Evolutionary conservation across 2,113 vertebrate genomes (phyloP).

Genomic region (Calonectris borealis): DNA sequence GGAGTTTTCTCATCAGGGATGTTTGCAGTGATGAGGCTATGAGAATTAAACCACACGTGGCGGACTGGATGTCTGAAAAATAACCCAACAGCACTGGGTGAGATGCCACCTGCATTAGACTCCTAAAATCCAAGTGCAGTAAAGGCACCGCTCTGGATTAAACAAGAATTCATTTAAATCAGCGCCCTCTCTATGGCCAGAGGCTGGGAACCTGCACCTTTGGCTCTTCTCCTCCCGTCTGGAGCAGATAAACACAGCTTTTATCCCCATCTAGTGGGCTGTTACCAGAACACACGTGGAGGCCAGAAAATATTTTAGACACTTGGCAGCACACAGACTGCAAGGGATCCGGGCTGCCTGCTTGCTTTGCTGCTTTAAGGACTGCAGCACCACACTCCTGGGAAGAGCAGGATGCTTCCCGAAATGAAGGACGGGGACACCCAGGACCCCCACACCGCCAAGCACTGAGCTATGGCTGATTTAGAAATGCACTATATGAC

Average conservation of each 20-base stretch:
- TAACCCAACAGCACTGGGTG: not conserved
- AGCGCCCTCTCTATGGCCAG: fast-evolving
- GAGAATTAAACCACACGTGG: conserved; percentile 81
- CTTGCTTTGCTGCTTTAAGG: not conserved
- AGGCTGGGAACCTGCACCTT: not conserved
- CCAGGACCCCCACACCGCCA: not conserved
- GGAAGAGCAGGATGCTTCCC: not conserved
- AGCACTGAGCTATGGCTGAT: not conserved
- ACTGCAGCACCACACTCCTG: not conserved
- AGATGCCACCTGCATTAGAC: not conserved
- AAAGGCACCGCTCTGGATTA: not conserved
- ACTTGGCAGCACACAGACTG: not conserved
- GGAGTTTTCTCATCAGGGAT: conserved; percentile 88
- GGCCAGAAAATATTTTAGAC: not conserved
- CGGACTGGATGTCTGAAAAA: conserved; percentile 88
- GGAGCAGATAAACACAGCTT: not conserved
- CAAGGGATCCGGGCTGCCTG: not conserved
- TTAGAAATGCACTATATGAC: fast-evolving
- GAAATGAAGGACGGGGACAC: not conserved
- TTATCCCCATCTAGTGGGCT: conserved; percentile 51
- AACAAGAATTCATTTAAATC: fast-evolving
- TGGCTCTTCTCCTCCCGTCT: not conserved
- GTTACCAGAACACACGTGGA: not conserved
- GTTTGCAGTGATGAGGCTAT: conserved; percentile 90
- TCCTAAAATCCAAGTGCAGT: fast-evolving